Evolutionary conservation across 2,888 invertebrate genomes (phyloP).

Genomic region (Conops quadrifasciatus): DNA sequence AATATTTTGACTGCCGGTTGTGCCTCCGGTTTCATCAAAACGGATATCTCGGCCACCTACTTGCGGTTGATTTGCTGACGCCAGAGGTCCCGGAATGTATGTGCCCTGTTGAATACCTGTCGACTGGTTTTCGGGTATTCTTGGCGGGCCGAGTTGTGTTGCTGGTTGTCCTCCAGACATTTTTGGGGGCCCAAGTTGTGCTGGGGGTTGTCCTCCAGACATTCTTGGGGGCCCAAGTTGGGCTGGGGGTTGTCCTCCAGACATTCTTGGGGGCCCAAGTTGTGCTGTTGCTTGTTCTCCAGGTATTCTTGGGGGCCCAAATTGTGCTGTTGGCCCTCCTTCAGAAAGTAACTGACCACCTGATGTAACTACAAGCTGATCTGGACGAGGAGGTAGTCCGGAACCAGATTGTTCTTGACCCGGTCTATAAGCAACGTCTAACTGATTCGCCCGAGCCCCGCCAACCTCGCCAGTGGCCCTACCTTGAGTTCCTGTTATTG

Average conservation of each 20-base stretch:
- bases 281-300: constrained; percentile 32
- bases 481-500: not conserved
- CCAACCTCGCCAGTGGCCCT: constrained; percentile 34
- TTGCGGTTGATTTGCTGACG: constrained; percentile 22
- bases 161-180: constrained; percentile 19
- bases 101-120: no score
- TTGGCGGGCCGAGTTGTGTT: constrained; percentile 21
- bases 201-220: constrained; percentile 17
- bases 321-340: not conserved
- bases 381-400: constrained; percentile 7
- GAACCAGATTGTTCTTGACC: constrained; percentile 26
- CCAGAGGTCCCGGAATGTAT: constrained; percentile 10
- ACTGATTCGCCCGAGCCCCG: not conserved
- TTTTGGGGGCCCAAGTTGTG: constrained; percentile 18
- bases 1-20: constrained; percentile 1
- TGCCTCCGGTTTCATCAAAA: not conserved
- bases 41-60: not conserved
- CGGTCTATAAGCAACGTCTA: not conserved
- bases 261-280: constrained; percentile 13
- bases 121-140: constrained; percentile 29
- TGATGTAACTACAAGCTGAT: constrained; percentile 7
- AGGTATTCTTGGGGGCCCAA: constrained; percentile 16
- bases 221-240: not conserved
- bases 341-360: constrained; percentile 20
- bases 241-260: not conserved